These are phyloP conservation scores for Ardeotis arabs DNA, from an alignment of 2,113 vertebrate genomes.

Conservation along the genomic window DNA sequence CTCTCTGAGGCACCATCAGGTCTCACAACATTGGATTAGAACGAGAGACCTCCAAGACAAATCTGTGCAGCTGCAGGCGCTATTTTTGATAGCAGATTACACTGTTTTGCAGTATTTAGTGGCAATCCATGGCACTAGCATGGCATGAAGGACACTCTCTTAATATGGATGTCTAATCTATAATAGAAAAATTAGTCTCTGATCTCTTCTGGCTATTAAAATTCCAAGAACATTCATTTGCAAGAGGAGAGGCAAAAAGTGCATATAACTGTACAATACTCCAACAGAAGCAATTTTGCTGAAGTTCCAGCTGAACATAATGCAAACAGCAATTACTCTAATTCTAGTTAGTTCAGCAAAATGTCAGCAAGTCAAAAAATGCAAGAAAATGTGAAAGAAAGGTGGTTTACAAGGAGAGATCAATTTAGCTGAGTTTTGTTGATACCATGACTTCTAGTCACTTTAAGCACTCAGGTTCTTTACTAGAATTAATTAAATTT, in stretches of 20 bases:
- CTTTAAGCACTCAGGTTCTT: background rate
- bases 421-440: background rate
- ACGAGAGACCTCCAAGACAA: background rate
- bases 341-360: background rate
- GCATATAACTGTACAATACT: background rate
- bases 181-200: background rate
- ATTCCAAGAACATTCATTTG: background rate
- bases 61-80: background rate
- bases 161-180: background rate
- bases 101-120: background rate
- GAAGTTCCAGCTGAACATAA: background rate
- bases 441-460: background rate
- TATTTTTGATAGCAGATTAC: constrained; percentile 9
- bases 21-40: background rate
- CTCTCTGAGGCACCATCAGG: background rate
- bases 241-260: background rate
- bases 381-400: background rate
- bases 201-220: background rate
- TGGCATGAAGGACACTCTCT: background rate
- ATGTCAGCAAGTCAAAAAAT: background rate
- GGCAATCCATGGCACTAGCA: background rate
- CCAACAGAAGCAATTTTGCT: background rate
- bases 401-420: background rate
- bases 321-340: background rate
- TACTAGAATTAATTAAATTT: background rate